A percentile compares a stretch with the other conserved stretches of the same genome.
phyloP scores from a whole-genome alignment of 1,140 invertebrate genomes.

The Paralvinella palmiformis region DNA sequence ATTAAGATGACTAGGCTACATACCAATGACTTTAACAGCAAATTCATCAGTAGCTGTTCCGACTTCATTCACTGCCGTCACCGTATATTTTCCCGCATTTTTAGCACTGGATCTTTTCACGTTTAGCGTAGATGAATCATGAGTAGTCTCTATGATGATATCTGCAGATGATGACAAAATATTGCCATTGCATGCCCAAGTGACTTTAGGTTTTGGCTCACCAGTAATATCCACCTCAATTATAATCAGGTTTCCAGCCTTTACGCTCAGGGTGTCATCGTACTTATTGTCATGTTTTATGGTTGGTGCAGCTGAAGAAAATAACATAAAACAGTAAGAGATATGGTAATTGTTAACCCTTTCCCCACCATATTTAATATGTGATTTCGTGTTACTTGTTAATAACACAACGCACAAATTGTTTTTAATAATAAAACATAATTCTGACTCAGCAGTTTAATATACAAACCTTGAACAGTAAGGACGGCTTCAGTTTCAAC shows the following conservation, averaged over 20 bases:
- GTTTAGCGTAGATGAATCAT: conserved; percentile 35
- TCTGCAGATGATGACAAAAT: conserved; percentile 61
- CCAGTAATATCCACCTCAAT: conserved; percentile 67
- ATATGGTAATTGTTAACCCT: not conserved
- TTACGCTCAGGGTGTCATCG: conserved; percentile 38
- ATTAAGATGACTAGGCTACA: not conserved
- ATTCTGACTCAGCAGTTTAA: not conserved
- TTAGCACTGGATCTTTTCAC: conserved; percentile 40
- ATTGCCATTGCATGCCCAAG: conserved; percentile 79
- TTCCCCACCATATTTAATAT: not conserved
- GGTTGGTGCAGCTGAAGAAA: conserved; percentile 36
- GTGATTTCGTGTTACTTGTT: not conserved
- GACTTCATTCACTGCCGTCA: conserved; percentile 83
- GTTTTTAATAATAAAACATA: not conserved
- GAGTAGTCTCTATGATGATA: conserved; percentile 1
- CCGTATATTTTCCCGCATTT: conserved; percentile 43
- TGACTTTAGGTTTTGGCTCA: conserved; percentile 71
- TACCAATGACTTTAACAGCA: conserved; percentile 17
- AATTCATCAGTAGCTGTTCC: conserved; percentile 74
- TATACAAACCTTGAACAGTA: conserved; percentile 41
- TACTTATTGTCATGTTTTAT: conserved; percentile 44
- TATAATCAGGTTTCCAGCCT: conserved; percentile 34
- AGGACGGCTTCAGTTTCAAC: conserved; percentile 44
- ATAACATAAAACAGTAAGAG: not conserved
- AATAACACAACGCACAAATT: not conserved